Percentiles rank a stretch among this genome's conserved stretches.
Evolutionary conservation across 2,797 vertebrate genomes (phyloP).

Genomic region (Pyrocephalus nanus): DNA sequence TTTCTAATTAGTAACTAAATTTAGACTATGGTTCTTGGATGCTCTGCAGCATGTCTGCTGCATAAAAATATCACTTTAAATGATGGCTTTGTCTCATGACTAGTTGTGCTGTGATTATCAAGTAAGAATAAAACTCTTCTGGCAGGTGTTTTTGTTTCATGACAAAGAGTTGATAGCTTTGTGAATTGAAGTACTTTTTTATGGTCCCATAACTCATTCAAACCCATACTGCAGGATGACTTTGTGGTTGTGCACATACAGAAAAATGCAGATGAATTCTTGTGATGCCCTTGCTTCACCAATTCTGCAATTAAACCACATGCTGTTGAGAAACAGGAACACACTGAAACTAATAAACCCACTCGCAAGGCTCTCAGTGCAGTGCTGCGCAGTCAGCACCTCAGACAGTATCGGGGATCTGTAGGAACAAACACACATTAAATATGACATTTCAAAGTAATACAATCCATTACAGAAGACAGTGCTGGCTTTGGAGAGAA

Average conservation of each 20-base stretch:
- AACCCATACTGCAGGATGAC: neutral
- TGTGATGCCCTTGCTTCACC: neutral
- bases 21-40: neutral
- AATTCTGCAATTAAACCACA: neutral
- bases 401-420: neutral
- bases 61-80: slow-evolving; percentile 59
- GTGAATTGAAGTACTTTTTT: slow-evolving; percentile 48
- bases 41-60: neutral
- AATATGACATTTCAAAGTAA: slow-evolving; percentile 27
- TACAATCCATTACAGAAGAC: neutral
- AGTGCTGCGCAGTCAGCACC: neutral
- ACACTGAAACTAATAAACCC: neutral
- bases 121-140: slow-evolving; percentile 59
- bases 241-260: neutral
- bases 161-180: slow-evolving; percentile 51
- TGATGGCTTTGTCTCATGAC: slow-evolving; percentile 29
- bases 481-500: slow-evolving; percentile 29
- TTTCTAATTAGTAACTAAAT: slow-evolving; percentile 64
- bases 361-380: neutral
- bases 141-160: slow-evolving; percentile 66
- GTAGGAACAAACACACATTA: neutral
- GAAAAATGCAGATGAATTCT: neutral
- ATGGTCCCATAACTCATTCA: slow-evolving; percentile 44
- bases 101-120: slow-evolving; percentile 50
- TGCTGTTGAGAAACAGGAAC: neutral